Conservation (phyloP, 2,888 invertebrate genomes). For the Brachyopa scutellaris region DNA sequence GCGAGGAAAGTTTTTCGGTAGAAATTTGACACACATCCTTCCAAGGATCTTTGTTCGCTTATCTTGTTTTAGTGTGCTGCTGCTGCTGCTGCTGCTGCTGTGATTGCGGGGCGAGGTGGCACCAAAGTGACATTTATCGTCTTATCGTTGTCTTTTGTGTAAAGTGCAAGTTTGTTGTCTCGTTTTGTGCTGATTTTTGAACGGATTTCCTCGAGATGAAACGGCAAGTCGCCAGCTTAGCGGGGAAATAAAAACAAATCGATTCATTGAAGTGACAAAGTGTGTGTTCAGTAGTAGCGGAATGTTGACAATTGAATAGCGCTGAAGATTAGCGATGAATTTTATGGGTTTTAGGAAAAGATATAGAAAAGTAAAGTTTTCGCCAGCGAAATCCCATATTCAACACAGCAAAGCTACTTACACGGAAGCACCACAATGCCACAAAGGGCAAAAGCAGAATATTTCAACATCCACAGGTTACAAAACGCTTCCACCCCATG, state of each 20-base stretch:
- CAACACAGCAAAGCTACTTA: no score
- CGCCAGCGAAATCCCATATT: no score
- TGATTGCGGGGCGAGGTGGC: slow-evolving; percentile 35
- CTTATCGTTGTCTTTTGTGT: slow-evolving; percentile 44
- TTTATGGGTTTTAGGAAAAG: no score
- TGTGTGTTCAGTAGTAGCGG: no score
- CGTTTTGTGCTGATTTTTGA: slow-evolving; percentile 58
- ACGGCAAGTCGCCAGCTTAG: no score
- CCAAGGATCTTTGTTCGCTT: slow-evolving; percentile 54
- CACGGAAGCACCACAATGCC: slow-evolving; percentile 56
- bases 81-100: slow-evolving; percentile 38
- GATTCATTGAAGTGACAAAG: no score
- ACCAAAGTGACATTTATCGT: slow-evolving; percentile 61
- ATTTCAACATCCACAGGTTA: slow-evolving; percentile 50
- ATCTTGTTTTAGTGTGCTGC: slow-evolving; percentile 39
- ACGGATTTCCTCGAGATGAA: slow-evolving; percentile 9
- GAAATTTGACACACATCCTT: slow-evolving; percentile 53
- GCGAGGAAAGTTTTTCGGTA: slow-evolving; percentile 1
- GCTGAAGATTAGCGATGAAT: no score
- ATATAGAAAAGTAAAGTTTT: no score
- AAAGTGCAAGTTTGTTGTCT: slow-evolving; percentile 55
- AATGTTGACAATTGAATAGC: no score
- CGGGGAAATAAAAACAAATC: no score
- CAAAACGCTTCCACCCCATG: slow-evolving; percentile 41
- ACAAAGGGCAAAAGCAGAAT: background rate